These are phyloP conservation scores for Neodiprion pinetum DNA, from an alignment of 1,140 invertebrate species.

Conservation along the genomic window DNA sequence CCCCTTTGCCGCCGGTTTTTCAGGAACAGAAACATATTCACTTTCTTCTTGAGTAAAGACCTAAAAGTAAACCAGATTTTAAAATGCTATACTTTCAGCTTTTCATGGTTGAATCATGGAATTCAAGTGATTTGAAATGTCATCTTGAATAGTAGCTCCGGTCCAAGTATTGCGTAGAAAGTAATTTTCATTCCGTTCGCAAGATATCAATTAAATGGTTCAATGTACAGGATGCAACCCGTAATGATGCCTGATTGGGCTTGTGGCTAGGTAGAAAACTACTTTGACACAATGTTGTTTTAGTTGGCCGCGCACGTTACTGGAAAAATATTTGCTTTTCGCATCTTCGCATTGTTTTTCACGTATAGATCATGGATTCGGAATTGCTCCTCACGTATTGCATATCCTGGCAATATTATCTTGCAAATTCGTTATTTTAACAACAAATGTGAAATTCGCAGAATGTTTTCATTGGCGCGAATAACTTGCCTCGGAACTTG, in stretches of 20 bases:
- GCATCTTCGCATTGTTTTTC: no score
- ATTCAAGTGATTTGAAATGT: conserved; percentile 13
- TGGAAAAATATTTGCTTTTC: no score
- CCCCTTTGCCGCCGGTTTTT: conserved; percentile 37
- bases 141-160: no score
- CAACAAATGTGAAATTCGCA: conserved; percentile 3
- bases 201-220: no score
- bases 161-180: neutral
- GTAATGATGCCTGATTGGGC: no score
- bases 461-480: neutral
- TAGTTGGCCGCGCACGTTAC: no score
- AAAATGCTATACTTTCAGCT: neutral
- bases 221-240: no score
- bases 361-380: no score
- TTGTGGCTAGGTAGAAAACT: no score
- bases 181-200: conserved; percentile 8
- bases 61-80: conserved; percentile 27
- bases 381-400: no score
- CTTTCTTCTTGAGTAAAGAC: conserved; percentile 39
- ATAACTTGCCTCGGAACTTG: conserved; percentile 43
- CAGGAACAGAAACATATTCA: conserved; percentile 47
- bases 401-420: neutral
- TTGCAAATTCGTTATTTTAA: conserved; percentile 10
- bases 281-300: no score
- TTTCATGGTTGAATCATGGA: neutral